phyloP scores from a whole-genome alignment of 2,113 vertebrate genomes.

The Anguilla rostrata region DNA sequence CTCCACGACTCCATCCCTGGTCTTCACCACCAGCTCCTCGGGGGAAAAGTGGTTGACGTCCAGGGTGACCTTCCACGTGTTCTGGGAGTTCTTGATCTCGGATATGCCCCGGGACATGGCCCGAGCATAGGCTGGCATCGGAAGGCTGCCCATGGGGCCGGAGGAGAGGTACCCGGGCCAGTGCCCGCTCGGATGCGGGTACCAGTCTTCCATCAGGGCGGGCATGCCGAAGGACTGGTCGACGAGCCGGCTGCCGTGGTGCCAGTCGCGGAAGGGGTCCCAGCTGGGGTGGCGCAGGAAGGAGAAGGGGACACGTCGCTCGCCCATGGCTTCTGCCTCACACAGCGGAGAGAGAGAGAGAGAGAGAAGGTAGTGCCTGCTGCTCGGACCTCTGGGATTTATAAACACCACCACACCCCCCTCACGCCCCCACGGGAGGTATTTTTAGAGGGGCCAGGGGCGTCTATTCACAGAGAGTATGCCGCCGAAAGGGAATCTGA shows the following conservation, averaged over 20 bases:
- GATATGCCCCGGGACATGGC: constrained; percentile 77
- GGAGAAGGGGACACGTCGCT: constrained; percentile 20
- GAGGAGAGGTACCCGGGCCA: constrained; percentile 74
- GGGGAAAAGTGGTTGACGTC: constrained; percentile 80
- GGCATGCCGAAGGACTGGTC: constrained; percentile 79
- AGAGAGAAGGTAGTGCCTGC: neutral
- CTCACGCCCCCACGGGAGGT: constrained; percentile 6
- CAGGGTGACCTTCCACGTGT: constrained; percentile 77
- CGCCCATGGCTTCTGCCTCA: constrained; percentile 19
- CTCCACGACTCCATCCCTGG: constrained; percentile 78
- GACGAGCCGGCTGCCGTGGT: constrained; percentile 74
- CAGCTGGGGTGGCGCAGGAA: constrained; percentile 30
- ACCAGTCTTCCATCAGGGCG: constrained; percentile 72
- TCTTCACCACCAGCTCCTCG: constrained; percentile 77
- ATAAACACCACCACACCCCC: constrained; percentile 28
- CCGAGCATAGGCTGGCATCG: constrained; percentile 49
- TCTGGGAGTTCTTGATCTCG: constrained; percentile 77
- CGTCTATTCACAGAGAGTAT: constrained; percentile 21
- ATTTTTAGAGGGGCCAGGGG: constrained; percentile 35
- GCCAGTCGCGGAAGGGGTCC: constrained; percentile 71
- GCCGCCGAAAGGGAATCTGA: constrained; percentile 17
- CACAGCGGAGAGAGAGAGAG: neutral
- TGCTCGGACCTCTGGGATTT: constrained; percentile 9
- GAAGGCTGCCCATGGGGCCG: constrained; percentile 25
- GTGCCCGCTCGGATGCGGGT: constrained; percentile 64